Conservation (phyloP, 2,888 invertebrate genomes). For the Achlya flavicornis region DNA sequence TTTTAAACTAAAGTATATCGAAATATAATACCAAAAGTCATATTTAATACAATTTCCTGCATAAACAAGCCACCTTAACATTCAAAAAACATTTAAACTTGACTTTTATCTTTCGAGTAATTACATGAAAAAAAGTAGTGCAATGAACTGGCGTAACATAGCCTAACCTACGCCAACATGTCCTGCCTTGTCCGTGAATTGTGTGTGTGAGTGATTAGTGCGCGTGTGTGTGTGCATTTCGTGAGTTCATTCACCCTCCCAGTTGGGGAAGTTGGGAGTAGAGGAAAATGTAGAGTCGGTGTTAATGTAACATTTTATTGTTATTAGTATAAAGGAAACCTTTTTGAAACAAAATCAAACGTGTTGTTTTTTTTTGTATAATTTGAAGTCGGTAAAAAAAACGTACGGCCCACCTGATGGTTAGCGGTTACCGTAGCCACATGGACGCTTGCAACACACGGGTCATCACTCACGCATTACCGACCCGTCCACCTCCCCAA, state of each 20-base stretch:
- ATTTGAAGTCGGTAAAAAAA: no score
- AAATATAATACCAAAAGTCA: neutral
- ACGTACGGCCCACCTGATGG: no score
- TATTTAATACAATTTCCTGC: neutral
- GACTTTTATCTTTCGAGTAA: constrained; percentile 4
- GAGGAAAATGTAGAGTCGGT: constrained; percentile 45
- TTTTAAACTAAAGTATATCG: no score
- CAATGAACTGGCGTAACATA: constrained; percentile 53
- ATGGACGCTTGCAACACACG: no score
- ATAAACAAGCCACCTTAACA: neutral
- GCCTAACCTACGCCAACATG: constrained; percentile 74
- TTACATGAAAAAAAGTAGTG: constrained; percentile 47
- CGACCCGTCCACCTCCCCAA: no score
- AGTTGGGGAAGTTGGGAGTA: constrained; percentile 81
- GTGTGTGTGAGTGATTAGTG: constrained; percentile 36
- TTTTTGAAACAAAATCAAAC: no score
- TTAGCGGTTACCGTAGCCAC: no score
- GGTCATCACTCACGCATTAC: no score
- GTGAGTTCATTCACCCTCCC: constrained; percentile 81
- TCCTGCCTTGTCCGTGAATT: constrained; percentile 49
- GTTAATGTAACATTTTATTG: constrained; percentile 6
- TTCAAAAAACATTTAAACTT: constrained; percentile 5
- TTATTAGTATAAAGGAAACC: neutral
- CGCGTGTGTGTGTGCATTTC: constrained; percentile 74
- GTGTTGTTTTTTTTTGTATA: no score